phyloP scores from a whole-genome alignment of 2,113 vertebrate species.

The Mandrillus leucophaeus region DNA sequence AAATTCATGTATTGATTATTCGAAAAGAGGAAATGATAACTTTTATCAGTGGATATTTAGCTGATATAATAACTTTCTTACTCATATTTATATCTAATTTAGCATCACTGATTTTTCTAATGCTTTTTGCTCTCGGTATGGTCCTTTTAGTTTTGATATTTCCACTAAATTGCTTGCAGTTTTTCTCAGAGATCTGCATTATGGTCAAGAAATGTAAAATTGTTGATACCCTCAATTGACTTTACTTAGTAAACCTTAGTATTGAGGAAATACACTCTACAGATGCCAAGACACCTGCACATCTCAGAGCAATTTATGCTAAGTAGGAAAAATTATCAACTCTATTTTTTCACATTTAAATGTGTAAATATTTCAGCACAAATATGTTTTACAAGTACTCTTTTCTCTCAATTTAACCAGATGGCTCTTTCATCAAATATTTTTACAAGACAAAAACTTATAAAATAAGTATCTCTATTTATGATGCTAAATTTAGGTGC shows the following conservation, averaged over 20 bases:
- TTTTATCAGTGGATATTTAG: constrained; percentile 15
- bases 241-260: neutral
- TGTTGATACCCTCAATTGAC: neutral
- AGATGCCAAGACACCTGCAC: neutral
- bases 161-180: constrained; percentile 1
- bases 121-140: neutral
- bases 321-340: neutral
- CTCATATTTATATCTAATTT: neutral
- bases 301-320: neutral
- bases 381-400: neutral
- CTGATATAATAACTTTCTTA: neutral
- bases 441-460: constrained; percentile 19
- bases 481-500: constrained; percentile 4
- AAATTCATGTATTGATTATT: neutral
- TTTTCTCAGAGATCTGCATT: neutral
- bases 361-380: constrained; percentile 12
- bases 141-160: neutral
- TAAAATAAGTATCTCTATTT: neutral
- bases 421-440: constrained; percentile 39
- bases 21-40: neutral
- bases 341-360: neutral
- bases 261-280: neutral
- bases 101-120: neutral
- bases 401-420: neutral
- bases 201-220: neutral